Evolutionary conservation across 2,888 invertebrate species (phyloP), one percentile per base, ranked within the genome.

Genomic region (Chrysodeixis includens): DNA sequence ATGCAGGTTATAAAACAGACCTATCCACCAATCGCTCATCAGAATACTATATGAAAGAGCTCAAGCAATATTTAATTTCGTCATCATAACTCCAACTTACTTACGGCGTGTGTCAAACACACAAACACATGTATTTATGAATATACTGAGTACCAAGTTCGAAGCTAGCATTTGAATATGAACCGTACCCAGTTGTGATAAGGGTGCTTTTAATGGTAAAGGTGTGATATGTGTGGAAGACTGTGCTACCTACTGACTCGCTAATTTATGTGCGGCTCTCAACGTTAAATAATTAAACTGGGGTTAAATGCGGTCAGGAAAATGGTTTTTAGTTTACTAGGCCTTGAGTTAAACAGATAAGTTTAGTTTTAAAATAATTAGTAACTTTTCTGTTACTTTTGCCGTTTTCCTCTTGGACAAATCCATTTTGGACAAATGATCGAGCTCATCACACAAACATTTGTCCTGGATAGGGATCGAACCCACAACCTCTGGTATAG

Each of bases 291-390:
- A 82, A 81, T 81, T 82, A 81, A 74, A 62, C 53, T n/a, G 58
- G 57, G 81, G 81, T 82, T 78, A 82, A 66, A 70, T n/a, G 81
- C 78, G 82, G 78, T 72, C 74, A 80, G 62, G 56, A 69, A 77
- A 69, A 22, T 40, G 59, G 8, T 68, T 78, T 74, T 78, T 78
- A 16, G 8, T 46, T 49, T 20, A 10, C 26, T 26, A 6, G 26
- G 26, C 26, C 6, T 26, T 26, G n/a, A 4, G 26, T 26, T 26
- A 26, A n/a, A n/a, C n/a, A n/a, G n/a, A n/a, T n/a, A n/a, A n/a
- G n/a, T n/a, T n/a, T n/a, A n/a, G n/a, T n/a, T n/a, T n/a, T n/a
- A n/a, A n/a, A n/a, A n/a, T n/a, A n/a, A n/a, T n/a, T n/a, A n/a
- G n/a, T n/a, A n/a, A n/a, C n/a, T n/a, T n/a, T n/a, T n/a, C n/a